These are phyloP conservation scores for Clarias magur DNA, from an alignment of 2,113 vertebrate species.

Conservation along the genomic window DNA sequence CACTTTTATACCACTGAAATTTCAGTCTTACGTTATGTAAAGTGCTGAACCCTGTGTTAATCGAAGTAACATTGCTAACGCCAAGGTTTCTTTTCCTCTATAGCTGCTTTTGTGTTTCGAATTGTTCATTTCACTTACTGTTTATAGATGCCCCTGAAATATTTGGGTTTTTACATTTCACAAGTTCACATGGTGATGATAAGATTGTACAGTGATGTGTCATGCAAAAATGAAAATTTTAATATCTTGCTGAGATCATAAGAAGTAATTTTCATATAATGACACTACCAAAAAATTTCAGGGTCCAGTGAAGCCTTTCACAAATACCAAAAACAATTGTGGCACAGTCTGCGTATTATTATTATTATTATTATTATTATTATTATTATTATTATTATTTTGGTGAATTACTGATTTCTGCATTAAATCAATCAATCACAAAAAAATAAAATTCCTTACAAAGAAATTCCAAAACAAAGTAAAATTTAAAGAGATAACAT, in stretches of 20 bases:
- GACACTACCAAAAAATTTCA: not conserved
- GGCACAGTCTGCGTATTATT: too few relatives aligned
- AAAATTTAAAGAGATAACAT: constrained; percentile 16
- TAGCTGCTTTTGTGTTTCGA: not conserved
- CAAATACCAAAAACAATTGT: not conserved
- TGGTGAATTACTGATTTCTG: too few relatives aligned
- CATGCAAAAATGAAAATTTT: not conserved
- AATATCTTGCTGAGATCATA: not conserved
- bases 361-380: too few relatives aligned
- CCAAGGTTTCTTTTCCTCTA: not conserved
- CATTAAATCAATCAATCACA: too few relatives aligned
- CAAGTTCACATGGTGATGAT: not conserved
- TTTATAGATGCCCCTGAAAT: not conserved
- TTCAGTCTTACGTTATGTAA: not conserved
- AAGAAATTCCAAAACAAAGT: not conserved
- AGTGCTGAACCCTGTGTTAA: not conserved
- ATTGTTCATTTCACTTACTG: not conserved
- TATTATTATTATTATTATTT: too few relatives aligned
- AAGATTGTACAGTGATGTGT: too few relatives aligned
- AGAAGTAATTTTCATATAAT: too few relatives aligned
- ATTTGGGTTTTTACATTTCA: not conserved
- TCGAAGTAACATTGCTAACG: constrained; percentile 9
- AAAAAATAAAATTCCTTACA: not conserved
- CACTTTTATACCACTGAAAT: not conserved
- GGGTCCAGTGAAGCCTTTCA: not conserved